A percentile compares a stretch with the other conserved stretches of the same genome.
These are phyloP conservation scores for Cremastinae sp. DNA, from an alignment of 2,888 invertebrate species.

Conservation along the genomic window DNA sequence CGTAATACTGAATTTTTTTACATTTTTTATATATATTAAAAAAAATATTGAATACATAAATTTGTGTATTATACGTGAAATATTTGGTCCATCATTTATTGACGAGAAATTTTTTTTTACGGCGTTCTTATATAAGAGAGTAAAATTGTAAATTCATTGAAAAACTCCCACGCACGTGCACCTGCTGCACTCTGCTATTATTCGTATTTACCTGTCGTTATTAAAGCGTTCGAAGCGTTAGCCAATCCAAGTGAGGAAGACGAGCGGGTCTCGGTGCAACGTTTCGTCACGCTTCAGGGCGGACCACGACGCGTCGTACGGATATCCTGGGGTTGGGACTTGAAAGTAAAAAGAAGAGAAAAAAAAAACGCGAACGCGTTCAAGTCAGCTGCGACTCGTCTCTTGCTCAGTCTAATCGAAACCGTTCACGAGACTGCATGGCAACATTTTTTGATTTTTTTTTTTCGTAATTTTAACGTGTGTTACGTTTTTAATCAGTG, in stretches of 20 bases:
- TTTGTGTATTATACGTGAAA: too few species aligned
- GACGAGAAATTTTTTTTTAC: conserved; percentile 7
- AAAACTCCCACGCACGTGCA: too few species aligned
- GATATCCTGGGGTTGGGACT: conserved; percentile 65
- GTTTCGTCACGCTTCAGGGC: conserved; percentile 66
- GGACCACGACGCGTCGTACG: conserved; percentile 62
- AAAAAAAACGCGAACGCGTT: conserved; percentile 6
- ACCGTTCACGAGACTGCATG: too few species aligned
- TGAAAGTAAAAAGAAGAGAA: neutral
- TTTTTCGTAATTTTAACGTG: too few species aligned
- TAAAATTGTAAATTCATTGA: neutral
- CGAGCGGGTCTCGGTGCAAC: conserved; percentile 46
- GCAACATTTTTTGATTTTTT: too few species aligned
- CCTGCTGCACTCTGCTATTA: conserved; percentile 48
- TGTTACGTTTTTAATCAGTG: too few species aligned
- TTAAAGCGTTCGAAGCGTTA: conserved; percentile 48
- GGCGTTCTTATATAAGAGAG: neutral
- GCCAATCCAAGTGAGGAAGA: conserved; percentile 44
- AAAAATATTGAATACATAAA: too few species aligned
- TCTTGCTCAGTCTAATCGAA: too few species aligned
- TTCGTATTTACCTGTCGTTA: conserved; percentile 48
- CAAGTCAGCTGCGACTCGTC: too few species aligned
- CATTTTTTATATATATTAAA: too few species aligned
- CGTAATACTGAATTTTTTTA: too few species aligned
- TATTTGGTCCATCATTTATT: too few species aligned